phyloP scores from a whole-genome alignment of 2,888 invertebrate species.

The Pseudococcus longispinus region DNA sequence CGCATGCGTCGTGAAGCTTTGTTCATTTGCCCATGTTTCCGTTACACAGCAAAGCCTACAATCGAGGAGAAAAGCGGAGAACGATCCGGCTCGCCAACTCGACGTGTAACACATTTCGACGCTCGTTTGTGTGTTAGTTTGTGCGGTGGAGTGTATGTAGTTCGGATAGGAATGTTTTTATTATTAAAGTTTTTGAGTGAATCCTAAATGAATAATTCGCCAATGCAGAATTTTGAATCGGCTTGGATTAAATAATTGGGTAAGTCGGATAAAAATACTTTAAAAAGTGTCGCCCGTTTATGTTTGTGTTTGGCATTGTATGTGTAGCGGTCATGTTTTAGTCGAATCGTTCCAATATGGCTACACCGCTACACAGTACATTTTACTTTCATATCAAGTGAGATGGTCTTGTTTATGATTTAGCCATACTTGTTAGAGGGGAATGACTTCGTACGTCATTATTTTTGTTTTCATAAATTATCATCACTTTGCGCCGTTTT shows the following conservation, averaged over 20 bases:
- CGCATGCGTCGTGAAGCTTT: not conserved
- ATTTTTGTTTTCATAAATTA: conserved; percentile 24
- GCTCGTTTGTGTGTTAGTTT: not conserved
- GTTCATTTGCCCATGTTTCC: not conserved
- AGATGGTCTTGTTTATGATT: conserved; percentile 2
- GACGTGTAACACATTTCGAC: conserved; percentile 17
- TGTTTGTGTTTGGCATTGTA: not conserved
- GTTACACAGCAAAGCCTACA: not conserved
- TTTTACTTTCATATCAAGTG: not conserved
- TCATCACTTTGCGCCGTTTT: not conserved
- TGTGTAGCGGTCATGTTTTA: conserved; percentile 7
- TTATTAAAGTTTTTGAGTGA: not conserved
- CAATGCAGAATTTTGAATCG: not conserved
- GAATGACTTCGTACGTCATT: conserved; percentile 18
- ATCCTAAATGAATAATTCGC: not conserved
- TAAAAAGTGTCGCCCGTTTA: not conserved
- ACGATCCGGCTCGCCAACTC: conserved; percentile 11
- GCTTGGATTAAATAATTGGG: not conserved
- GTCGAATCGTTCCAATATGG: not conserved
- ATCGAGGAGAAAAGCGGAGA: not conserved
- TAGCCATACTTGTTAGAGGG: conserved; percentile 13
- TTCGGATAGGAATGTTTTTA: not conserved
- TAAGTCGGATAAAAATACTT: not conserved
- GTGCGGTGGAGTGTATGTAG: not conserved
- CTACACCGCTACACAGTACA: not conserved